phyloP scores from a whole-genome alignment of 1,140 invertebrate species.

The Heterodera schachtii region DNA sequence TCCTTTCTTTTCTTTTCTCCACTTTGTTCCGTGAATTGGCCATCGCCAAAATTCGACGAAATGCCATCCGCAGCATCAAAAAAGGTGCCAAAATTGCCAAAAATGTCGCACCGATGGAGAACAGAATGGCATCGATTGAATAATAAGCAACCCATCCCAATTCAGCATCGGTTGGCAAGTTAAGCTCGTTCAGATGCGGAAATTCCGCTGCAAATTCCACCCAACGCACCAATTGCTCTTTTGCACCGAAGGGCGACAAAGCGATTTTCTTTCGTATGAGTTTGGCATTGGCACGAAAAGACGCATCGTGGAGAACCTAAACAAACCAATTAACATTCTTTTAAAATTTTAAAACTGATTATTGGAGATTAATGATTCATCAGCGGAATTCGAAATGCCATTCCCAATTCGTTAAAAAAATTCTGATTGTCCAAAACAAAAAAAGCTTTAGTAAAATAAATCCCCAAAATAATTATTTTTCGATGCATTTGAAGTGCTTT shows the following conservation, averaged over 20 bases:
- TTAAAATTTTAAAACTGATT: too few relatives aligned
- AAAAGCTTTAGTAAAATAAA: too few relatives aligned
- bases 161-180: constrained; percentile 27
- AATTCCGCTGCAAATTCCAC: constrained; percentile 38
- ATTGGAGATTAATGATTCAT: too few relatives aligned
- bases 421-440: background rate
- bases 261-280: constrained; percentile 21
- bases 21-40: background rate
- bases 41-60: background rate
- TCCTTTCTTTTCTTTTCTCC: background rate
- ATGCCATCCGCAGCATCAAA: background rate
- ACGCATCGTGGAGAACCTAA: constrained; percentile 13
- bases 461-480: too few relatives aligned
- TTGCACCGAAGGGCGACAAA: constrained; percentile 16
- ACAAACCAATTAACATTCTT: background rate
- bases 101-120: background rate
- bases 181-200: constrained; percentile 25
- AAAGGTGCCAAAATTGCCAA: constrained; percentile 13
- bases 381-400: too few relatives aligned
- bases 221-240: constrained; percentile 34
- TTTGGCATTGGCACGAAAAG: constrained; percentile 17
- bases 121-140: constrained; percentile 33
- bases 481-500: too few relatives aligned
- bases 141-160: constrained; percentile 28
- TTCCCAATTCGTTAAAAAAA: too few relatives aligned